Base-by-base conservation (phyloP, 1,140 invertebrate genomes). In the Drosophila serrata region DNA sequence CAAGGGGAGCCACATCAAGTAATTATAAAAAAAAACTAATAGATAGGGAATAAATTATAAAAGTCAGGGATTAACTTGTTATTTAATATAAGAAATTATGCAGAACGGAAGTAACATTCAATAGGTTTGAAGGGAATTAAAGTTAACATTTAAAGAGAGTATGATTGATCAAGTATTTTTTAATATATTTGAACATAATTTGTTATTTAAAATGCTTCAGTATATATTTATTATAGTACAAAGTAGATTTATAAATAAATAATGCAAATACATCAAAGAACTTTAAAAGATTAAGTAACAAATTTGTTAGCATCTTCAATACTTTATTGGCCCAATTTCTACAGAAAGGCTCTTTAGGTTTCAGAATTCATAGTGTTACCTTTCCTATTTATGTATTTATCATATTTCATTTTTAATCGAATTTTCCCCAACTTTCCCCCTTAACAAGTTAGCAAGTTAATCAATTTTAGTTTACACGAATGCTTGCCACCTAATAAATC, bases 401-500 rank as follows among this genome's bases (percentile, higher is more conserved):
- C 13, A n/a, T 31, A 9, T n/a, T 35, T 46, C 6, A 42, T 19
- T 33, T 35, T 6, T 31, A 15, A 29, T 17, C 13, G 13, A 61
- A 24, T 22, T 49, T 53, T n/a, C n/a, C 61, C 13, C n/a, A 0
- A 29, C 5, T 11, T 17, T 31, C 4, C 5, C 6, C 11, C n/a
- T 43, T 17, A 42, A 27, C 31, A 2, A 46, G 67, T 29, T 42
- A 70, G 48, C 35, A 58, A 22, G 51, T 35, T 40, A 42, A 58
- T 72, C 65, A 58, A 58, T 70, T 58, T 9, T n/a, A 13, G 33
- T 13, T 39, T 33, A 40, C 49, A 72, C 22, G 27, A 39, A 58
- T 27, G 46, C 40, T 40, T 42, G 11, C 48, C 64, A 31, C 40
- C 65, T 72, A 72, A 72, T 72, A 70, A 70, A 72, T 72, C 65